Base-by-base conservation (phyloP, 1,140 invertebrate genomes). In the Ostrea denselamellosa region DNA sequence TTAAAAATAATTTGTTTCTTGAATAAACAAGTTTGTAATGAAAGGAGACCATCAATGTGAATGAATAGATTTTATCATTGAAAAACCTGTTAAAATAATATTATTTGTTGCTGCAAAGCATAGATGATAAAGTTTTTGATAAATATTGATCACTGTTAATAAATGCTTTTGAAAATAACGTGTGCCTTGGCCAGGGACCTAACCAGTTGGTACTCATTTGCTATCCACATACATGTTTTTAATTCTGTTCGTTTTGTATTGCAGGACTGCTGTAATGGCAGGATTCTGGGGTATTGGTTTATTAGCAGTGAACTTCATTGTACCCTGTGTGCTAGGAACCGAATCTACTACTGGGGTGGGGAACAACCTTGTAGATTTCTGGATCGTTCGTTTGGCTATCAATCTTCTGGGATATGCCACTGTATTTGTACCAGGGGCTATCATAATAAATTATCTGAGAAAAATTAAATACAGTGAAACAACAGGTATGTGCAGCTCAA, bases 401-500 rank as follows among this genome's bases (percentile, higher is more conserved):
- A 99, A 99, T 94, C 95, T 98, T 71, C 95, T 98, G 56, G 98
- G 98, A n/a, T 99, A 99, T 95, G 96, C 96, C 4, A 98, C 97
- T 51, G 96, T 99, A 89, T 96, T 99, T 93, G 94, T 99, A 84
- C 98, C 98, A 12, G 98, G 97, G 65, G 97, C 96, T 93, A 93
- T 99, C 17, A 96, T 98, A 77, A 97, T 97, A 92, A 97, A 97
- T 94, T 98, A 98, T 95, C 96, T 98, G 9, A 96, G 96, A 83
- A 96, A 96, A 91, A 97, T 96, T 22, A 97, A 97, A 91, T 98
- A 98, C 93, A 96, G 98, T 90, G 97, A 98, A 93, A 96, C 96
- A 86, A 91, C 96, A 93, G 96, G 97, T 97, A 95, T 96, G 95
- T 95, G 9, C 0, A 34, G 25, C 14, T 77, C 12, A 9, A 28